Evolutionary conservation across 2,113 vertebrate genomes (phyloP), one percentile per base, ranked within the genome.

Genomic region (Oxygymnocypris stewartii): DNA sequence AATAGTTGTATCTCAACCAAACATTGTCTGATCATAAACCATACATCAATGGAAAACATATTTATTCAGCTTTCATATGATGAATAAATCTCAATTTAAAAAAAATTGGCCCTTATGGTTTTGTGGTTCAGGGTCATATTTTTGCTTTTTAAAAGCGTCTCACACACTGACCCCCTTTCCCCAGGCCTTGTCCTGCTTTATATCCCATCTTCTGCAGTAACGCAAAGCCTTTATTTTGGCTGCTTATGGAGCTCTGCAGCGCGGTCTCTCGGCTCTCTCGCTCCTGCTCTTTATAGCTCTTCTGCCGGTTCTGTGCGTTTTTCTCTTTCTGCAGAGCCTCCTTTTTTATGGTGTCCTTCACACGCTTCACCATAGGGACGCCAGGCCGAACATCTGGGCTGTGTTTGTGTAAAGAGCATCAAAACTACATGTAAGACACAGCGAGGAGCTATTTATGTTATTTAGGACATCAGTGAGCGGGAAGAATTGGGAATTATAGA

Each of bases 161-260:
- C 6, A 3, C 73, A 28, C 14, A 92, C 95, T 89, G 90, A 95
- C 98, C 98, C 6, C 93, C 87, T 89, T 94, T 99, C 54, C 98
- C 98, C n/a, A 99, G 96, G 71, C 97, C 96, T 91, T 98, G 96
- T 2, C 98, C 98, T 0, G 94, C 95, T 94, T 96, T 97, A 89
- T 99, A 99, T 9, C 98, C 98, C 98, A 99, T 99, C 92, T 99
- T 99, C 86, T 98, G 96, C 54, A 99, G 95, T 88, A 99, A 90
- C 25, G 97, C 96, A 94, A 99, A 99, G 4, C 98, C 98, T 90
- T 96, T 99, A 91, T 99, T 99, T 65, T 97, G 92, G 18, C 87
- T 95, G 89, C 95, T 95, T 8, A 99, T 90, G 0, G 96, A 94
- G 67, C 90, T 97, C 82, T 96, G 95, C 90, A 99, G 84, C 2